Conservation (phyloP, 2,888 invertebrate genomes). For the Clusia tigrina region DNA sequence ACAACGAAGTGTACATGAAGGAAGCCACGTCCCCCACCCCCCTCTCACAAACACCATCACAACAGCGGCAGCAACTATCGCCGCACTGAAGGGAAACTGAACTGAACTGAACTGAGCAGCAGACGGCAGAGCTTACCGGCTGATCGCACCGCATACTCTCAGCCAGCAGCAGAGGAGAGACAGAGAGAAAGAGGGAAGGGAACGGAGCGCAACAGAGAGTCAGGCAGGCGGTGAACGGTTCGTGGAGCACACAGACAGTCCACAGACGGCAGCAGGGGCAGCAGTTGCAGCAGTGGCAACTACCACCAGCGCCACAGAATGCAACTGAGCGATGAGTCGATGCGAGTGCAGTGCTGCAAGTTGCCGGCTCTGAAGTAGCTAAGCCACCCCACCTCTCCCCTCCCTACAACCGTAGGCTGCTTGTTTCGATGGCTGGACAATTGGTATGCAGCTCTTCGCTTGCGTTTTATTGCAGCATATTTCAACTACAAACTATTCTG, state of each 20-base stretch:
- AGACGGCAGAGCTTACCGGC: not conserved
- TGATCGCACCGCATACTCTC: not conserved
- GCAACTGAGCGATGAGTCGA: not conserved
- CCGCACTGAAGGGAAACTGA: not conserved
- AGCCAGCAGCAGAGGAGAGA: not conserved
- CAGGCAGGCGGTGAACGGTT: not conserved
- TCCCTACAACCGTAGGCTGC: too few species aligned
- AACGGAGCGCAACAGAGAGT: slow-evolving; percentile 14
- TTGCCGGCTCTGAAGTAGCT: too few species aligned
- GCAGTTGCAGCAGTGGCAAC: not conserved
- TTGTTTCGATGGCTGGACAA: too few species aligned
- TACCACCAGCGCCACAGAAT: not conserved
- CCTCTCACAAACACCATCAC: not conserved
- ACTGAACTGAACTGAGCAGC: slow-evolving; percentile 7
- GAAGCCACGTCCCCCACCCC: too few species aligned
- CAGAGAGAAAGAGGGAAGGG: slow-evolving; percentile 10
- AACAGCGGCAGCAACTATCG: not conserved
- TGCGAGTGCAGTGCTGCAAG: not conserved
- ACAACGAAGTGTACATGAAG: slow-evolving; percentile 18
- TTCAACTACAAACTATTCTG: too few species aligned
- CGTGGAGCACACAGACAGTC: not conserved
- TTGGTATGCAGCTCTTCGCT: too few species aligned
- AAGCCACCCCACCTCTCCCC: too few species aligned
- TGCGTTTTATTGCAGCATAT: too few species aligned
- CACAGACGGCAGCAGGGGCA: not conserved